Evolutionary conservation across 2,888 invertebrate species (phyloP), one percentile per base, ranked within the genome.

Genomic region (Taphrorychus bicolor): DNA sequence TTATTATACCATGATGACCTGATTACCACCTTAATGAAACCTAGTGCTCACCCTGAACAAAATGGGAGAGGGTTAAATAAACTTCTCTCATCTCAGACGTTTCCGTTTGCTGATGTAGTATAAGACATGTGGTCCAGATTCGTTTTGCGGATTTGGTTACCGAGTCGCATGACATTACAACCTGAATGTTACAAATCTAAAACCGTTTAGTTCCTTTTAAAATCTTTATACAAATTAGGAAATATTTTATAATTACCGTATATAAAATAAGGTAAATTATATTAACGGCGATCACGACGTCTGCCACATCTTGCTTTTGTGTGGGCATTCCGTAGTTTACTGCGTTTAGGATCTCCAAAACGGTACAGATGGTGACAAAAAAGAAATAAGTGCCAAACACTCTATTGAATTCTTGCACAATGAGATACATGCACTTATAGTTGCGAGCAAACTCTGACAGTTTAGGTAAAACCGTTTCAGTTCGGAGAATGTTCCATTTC

Each of bases 331-430:
- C 58, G 53, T 70, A 70, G 22, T 72, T 69, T 2, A 69, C 61
- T 3, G 64, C 59, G 49, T 71, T 70, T 56, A 73, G 52, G n/a
- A 66, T 57, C 41, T 71, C 67, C 53, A 73, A 32, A 5, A 70
- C 66, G 2, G 70, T 70, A 41, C 71, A 70, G 14, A 66, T 53
- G 16, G 65, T 16, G 16, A 72, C 64, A 22, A 72, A 59, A 21
- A 73, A 70, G 42, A 72, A 62, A 16, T 64, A 63, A 22, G 53
- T 65, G 3, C 71, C 72, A 53, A 71, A 69, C 14, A 73, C 48
- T 0, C 14, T 18, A 19, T 73, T 71, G 1, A 71, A 23, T 16
- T 73, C 66, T 5, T 70, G 53, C 7, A 73, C 70, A 5, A 72
- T 48, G 9, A 68, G 42, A 32, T 67, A 66, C 23, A 73, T 11